Base-by-base conservation (phyloP, 2,113 vertebrate species). In the Athene noctua region DNA sequence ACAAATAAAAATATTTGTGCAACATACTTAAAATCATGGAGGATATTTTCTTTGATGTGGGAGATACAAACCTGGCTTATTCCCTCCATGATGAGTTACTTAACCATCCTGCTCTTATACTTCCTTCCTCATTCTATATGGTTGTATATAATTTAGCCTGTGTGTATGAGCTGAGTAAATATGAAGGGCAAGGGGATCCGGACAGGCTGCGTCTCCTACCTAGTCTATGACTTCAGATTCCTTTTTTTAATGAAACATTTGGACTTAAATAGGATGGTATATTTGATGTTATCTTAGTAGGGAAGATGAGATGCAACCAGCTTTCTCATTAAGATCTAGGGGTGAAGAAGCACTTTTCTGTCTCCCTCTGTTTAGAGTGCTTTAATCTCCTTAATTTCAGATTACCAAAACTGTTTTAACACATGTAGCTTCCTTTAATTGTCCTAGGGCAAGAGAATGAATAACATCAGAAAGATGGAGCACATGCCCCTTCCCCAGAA, bases 261-360 rank as follows among this genome's bases (percentile, higher is more conserved):
- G 18, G 26, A 10, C 14, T 73, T 54, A 78, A 81, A 73, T n/a
- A 78, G 3, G 7, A 13, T 0, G 0, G 7, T 40, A 10, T 30
- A 58, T 68, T 54, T 78, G 9, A 23, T 61, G 15, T 6, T 65
- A 12, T 51, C 8, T 47, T 49, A 65, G 74, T 20, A 54, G 27
- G 20, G 10, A 86, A n/a, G 17, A 49, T 34, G 49, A 73, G 44
- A 27, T 82, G 15, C 38, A 51, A 19, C 20, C 32, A 49, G 1
- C 4, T 79, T 82, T 68, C 38, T 82, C 10, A 40, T 8, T 51
- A 26, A 32, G 34, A 38, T 54, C 19, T 32, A 32, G 44, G 14
- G 8, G 7, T 58, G 16, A 7, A 70, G 51, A 82, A 82, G 15
- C 34, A 44, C 17, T 42, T 94, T 73, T 75, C 32, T 73, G 7